Evolutionary conservation across 2,888 invertebrate species (phyloP).

Genomic region (Agrilus mali): DNA sequence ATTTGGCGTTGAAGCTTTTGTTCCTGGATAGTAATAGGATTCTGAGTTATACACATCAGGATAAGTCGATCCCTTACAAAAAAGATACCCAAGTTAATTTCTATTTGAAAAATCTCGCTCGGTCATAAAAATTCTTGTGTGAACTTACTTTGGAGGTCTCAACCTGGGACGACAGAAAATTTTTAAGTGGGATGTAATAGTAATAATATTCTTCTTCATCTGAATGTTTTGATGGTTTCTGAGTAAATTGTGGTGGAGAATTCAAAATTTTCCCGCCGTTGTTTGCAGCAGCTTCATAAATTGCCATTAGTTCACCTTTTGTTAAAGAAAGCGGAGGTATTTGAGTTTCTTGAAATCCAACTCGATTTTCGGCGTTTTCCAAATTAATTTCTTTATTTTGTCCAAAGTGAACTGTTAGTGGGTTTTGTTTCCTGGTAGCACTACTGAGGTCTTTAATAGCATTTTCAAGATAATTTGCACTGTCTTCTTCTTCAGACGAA

Average conservation of each 20-base stretch:
- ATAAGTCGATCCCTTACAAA: background rate
- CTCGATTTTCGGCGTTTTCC: too few relatives aligned
- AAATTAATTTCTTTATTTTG: too few relatives aligned
- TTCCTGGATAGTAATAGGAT: too few relatives aligned
- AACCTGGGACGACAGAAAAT: constrained; percentile 27
- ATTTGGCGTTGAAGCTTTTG: too few relatives aligned
- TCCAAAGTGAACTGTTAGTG: too few relatives aligned
- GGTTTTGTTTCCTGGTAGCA: constrained; percentile 10
- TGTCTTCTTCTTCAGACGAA: constrained; percentile 2
- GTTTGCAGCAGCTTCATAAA: constrained; percentile 35
- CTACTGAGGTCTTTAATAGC: constrained; percentile 7
- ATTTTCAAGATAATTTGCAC: constrained; percentile 8
- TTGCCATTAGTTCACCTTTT: constrained; percentile 33
- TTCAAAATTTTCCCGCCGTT: constrained; percentile 28
- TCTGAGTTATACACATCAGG: too few relatives aligned
- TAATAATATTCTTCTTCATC: constrained; percentile 34
- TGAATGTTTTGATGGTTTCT: background rate
- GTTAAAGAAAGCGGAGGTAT: constrained; percentile 23
- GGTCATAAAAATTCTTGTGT: too few relatives aligned
- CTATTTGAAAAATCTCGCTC: too few relatives aligned
- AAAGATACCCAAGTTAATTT: background rate
- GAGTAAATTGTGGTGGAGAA: constrained; percentile 16
- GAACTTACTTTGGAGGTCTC: background rate
- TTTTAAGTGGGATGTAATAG: constrained; percentile 41
- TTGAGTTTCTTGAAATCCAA: too few relatives aligned